Conservation (phyloP, 2,888 invertebrate genomes). For the Eupithecia dodoneata region DNA sequence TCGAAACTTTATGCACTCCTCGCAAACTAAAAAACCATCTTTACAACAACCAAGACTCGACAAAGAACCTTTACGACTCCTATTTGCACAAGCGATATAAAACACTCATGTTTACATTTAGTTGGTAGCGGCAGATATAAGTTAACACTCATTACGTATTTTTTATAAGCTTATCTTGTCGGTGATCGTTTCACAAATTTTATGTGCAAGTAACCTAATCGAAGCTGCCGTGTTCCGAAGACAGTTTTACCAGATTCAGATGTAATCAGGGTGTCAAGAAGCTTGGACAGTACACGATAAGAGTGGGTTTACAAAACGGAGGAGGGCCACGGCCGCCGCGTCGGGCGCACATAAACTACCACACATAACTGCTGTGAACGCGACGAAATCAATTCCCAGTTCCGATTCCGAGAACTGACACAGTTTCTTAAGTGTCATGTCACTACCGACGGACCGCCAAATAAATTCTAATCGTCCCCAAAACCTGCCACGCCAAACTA, state of each 20-base stretch:
- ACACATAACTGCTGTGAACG: constrained; percentile 79
- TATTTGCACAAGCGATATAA: constrained; percentile 46
- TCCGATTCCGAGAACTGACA: constrained; percentile 83
- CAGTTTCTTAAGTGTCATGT: constrained; percentile 83
- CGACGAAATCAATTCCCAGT: constrained; percentile 82
- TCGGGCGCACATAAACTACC: constrained; percentile 73
- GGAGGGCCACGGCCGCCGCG: constrained; percentile 46
- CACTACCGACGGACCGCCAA: constrained; percentile 81
- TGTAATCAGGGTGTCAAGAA: constrained; percentile 78
- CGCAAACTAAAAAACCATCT: constrained; percentile 63
- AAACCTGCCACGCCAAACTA: constrained; percentile 69
- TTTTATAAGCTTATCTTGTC: constrained; percentile 60
- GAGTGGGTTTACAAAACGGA: constrained; percentile 67
- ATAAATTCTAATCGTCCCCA: constrained; percentile 78
- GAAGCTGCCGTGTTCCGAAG: constrained; percentile 69
- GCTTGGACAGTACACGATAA: constrained; percentile 75
- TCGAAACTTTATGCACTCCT: constrained; percentile 64
- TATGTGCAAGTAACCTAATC: constrained; percentile 73
- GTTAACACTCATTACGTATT: constrained; percentile 50
- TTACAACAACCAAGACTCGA: constrained; percentile 56
- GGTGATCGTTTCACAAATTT: constrained; percentile 73
- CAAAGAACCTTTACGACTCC: constrained; percentile 49
- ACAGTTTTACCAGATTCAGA: constrained; percentile 74
- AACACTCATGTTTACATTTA: constrained; percentile 41
- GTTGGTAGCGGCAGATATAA: constrained; percentile 47